Evolutionary conservation across 2,888 invertebrate genomes (phyloP), one percentile per base, ranked within the genome.

Genomic region (Serripes groenlandicus): DNA sequence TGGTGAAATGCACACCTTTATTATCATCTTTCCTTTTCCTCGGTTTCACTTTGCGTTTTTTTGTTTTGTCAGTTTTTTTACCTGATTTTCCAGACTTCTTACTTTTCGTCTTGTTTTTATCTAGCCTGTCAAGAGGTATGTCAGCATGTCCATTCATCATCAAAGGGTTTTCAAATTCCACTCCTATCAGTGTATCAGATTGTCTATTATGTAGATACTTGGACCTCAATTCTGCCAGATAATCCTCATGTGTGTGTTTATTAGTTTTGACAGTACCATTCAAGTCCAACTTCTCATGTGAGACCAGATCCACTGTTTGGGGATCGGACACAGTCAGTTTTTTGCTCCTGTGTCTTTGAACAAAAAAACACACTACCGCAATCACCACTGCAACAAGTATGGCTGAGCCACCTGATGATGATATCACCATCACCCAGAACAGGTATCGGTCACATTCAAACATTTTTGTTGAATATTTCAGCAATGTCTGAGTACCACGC

Each of bases 391-490:
- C 90, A 26, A 89, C 81, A 0, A 91, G 37, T 71, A 92, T 84
- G 18, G 86, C 81, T 1, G 90, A 76, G 0, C 77, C 81, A 15
- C 90, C 91, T 0, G 89, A 56, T 1, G 89, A 87, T 15, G 90
- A 89, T 37, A 91, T 83, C 5, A 93, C 80, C 42, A 91, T 88
- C 52, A 91, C 75, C 66, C 90, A 90, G 23, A 91, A 85, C 72
- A 91, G 64, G 23, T 86, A 85, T 26, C 80, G 75, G 60, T 91
- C 82, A 75, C 92, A 93, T 85, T 93, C 92, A 88, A 93, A 91
- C 28, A 88, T 82, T 30, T 83, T 79, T 0, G 90, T 75, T 21
- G 82, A 75, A 83, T 89, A 94, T 37, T 90, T 83, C 34, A 86
- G 80, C 4, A 94, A 79, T n/a, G 86, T 79, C 23, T 85, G 78